phyloP scores from a whole-genome alignment of 2,113 vertebrate genomes.

The Chaetodon auriga region DNA sequence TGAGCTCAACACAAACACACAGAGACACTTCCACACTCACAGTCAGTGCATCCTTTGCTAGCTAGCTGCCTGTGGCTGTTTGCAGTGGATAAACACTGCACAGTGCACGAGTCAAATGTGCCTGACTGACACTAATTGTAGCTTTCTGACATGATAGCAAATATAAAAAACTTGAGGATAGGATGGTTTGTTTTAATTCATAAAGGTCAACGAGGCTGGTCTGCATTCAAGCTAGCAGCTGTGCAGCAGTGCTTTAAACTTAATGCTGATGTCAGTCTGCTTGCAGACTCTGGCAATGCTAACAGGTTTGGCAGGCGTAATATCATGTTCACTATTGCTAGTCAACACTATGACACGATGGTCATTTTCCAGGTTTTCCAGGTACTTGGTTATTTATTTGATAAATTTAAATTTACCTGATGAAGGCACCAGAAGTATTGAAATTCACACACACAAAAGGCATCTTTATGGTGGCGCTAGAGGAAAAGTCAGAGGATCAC shows the following conservation, averaged over 20 bases:
- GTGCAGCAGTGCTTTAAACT: background rate
- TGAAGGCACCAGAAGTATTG: no score
- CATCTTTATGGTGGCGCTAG: background rate
- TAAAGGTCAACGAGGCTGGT: background rate
- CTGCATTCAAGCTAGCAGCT: background rate
- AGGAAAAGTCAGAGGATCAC: no score
- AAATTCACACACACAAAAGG: background rate
- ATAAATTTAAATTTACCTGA: no score
- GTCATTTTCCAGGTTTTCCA: background rate
- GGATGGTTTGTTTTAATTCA: background rate
- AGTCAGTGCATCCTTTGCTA: no score
- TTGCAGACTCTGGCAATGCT: background rate
- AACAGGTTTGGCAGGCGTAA: background rate
- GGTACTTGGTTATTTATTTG: background rate
- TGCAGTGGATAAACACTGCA: background rate
- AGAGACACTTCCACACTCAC: no score
- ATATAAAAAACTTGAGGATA: background rate
- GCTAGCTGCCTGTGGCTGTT: no score
- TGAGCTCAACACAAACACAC: no score
- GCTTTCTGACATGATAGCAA: background rate
- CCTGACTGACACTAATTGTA: background rate
- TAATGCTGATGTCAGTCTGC: background rate
- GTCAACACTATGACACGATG: background rate
- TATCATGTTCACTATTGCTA: no score
- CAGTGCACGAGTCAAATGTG: background rate